These are phyloP conservation scores for Erythrocebus patas DNA, from an alignment of 2,113 vertebrate species.

Conservation along the genomic window DNA sequence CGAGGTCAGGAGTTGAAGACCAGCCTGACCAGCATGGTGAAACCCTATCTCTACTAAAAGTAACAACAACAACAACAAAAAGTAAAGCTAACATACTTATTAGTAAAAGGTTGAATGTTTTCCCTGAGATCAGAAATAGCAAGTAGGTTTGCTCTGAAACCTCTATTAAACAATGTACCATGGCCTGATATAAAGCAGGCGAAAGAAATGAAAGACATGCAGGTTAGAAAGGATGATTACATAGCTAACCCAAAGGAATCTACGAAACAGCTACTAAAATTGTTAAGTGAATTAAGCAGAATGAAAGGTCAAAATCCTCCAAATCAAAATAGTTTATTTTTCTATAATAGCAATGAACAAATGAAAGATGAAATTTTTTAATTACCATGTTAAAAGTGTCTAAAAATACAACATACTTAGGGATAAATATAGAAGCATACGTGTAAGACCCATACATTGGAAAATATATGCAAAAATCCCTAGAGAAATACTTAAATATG, in stretches of 20 bases:
- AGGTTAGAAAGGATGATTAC: background rate
- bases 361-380: background rate
- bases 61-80: no score
- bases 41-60: no score
- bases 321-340: background rate
- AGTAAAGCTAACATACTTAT: background rate
- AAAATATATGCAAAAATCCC: background rate
- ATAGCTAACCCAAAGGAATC: background rate
- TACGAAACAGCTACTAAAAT: background rate
- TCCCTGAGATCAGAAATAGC: background rate
- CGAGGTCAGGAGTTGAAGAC: no score
- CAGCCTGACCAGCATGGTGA: no score
- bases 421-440: background rate
- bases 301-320: background rate
- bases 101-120: background rate
- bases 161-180: background rate
- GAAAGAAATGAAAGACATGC: background rate
- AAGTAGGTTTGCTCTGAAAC: constrained; percentile 6
- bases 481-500: background rate
- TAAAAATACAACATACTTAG: background rate
- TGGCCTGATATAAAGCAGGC: background rate
- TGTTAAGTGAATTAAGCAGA: background rate
- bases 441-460: background rate
- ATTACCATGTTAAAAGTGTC: background rate
- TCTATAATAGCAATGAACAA: background rate